Evolutionary conservation across 2,888 invertebrate genomes (phyloP).

Genomic region (Amphipyra tragopoginis): DNA sequence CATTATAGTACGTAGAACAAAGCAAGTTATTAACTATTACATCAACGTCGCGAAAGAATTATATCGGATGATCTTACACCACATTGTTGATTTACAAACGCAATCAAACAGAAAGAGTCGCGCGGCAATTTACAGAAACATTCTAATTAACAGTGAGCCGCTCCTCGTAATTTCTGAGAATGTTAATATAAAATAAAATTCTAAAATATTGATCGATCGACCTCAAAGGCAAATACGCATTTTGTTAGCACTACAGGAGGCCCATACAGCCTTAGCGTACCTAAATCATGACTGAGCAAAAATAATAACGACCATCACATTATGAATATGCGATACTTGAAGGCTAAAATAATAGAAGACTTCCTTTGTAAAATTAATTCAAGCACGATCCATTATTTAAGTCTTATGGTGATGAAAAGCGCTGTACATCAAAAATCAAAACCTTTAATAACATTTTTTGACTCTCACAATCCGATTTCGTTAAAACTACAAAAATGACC

Average conservation of each 20-base stretch:
- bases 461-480: slow-evolving; percentile 5
- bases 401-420: background rate
- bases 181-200: slow-evolving; percentile 47
- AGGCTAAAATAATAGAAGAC: slow-evolving; percentile 54
- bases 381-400: slow-evolving; percentile 5
- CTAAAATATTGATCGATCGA: slow-evolving; percentile 62
- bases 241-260: slow-evolving; percentile 65
- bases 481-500: slow-evolving; percentile 20
- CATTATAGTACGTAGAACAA: slow-evolving; percentile 35
- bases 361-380: slow-evolving; percentile 44
- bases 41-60: slow-evolving; percentile 35
- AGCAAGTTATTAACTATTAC: slow-evolving; percentile 38
- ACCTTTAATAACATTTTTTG: background rate
- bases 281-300: slow-evolving; percentile 67
- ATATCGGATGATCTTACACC: slow-evolving; percentile 44
- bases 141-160: slow-evolving; percentile 54
- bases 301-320: slow-evolving; percentile 55
- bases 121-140: slow-evolving; percentile 57
- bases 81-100: slow-evolving; percentile 52
- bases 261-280: slow-evolving; percentile 55
- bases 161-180: slow-evolving; percentile 42
- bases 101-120: slow-evolving; percentile 53
- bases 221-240: slow-evolving; percentile 53
- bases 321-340: slow-evolving; percentile 43
- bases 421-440: too few relatives aligned